These are phyloP conservation scores for Drosophila ohnishii DNA, from an alignment of 1,140 invertebrate species.

Conservation along the genomic window DNA sequence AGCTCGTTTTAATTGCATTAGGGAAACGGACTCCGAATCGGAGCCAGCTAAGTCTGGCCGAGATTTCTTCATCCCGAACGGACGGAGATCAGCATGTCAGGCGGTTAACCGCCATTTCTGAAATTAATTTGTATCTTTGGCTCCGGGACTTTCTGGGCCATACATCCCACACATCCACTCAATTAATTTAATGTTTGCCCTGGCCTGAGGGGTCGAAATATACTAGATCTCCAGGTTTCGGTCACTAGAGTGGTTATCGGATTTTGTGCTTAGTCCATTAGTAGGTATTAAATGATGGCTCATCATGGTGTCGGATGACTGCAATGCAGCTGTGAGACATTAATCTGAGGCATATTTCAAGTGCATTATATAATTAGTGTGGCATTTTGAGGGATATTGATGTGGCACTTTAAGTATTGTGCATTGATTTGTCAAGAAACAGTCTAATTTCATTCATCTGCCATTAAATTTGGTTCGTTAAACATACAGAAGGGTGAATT, in stretches of 20 bases:
- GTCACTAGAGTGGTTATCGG: constrained; percentile 40
- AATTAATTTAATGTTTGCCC: constrained; percentile 32
- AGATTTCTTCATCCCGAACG: constrained; percentile 41
- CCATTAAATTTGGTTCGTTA: not conserved
- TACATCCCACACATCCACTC: constrained; percentile 30
- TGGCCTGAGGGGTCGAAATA: constrained; percentile 16
- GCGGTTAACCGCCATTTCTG: constrained; percentile 70
- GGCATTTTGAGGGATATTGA: not conserved
- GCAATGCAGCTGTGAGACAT: constrained; percentile 23
- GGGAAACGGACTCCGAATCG: constrained; percentile 6
- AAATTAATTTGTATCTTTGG: constrained; percentile 73
- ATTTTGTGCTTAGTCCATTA: constrained; percentile 36
- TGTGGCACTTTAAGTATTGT: not conserved
- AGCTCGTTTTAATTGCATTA: constrained; percentile 70
- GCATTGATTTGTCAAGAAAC: not conserved
- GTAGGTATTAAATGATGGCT: constrained; percentile 32
- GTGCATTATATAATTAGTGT: not conserved
- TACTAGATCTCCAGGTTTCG: constrained; percentile 10
- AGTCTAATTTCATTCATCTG: not conserved
- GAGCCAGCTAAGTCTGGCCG: constrained; percentile 10
- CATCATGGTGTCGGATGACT: not conserved
- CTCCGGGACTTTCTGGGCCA: not conserved
- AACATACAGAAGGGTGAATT: no score
- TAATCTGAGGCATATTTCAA: not conserved
- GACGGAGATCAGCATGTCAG: constrained; percentile 48